These are phyloP conservation scores for Tympanoctomys barrerae DNA, from an alignment of 2,797 vertebrate species.

Conservation along the genomic window DNA sequence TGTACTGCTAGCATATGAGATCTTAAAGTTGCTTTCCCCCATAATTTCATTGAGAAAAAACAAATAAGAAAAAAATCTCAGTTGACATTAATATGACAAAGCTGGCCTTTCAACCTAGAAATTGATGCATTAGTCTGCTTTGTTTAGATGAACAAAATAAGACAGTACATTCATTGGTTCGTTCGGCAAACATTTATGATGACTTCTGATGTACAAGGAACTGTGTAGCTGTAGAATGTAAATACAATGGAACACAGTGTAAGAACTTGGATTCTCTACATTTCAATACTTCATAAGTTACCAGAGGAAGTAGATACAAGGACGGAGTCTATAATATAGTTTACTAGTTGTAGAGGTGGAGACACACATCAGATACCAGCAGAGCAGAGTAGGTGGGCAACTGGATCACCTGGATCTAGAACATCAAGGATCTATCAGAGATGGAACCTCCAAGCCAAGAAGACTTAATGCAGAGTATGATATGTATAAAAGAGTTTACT, in stretches of 20 bases:
- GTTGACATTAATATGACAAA: slow-evolving; percentile 48
- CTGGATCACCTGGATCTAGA: background rate
- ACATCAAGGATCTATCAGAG: background rate
- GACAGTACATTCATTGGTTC: background rate
- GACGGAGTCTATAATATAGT: background rate
- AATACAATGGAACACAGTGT: background rate
- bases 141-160: slow-evolving; percentile 38
- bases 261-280: background rate
- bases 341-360: background rate
- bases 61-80: background rate
- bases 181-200: background rate
- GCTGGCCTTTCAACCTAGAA: slow-evolving; percentile 33
- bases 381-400: background rate
- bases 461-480: background rate
- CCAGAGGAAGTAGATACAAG: background rate
- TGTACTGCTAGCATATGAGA: background rate
- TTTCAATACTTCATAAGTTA: background rate
- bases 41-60: slow-evolving; percentile 50
- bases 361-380: background rate
- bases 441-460: background rate
- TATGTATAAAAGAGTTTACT: background rate
- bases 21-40: background rate
- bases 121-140: background rate
- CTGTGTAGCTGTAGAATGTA: background rate
- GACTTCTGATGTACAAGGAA: background rate